Evolutionary conservation across 2,113 vertebrate species (phyloP), one percentile per base, ranked within the genome.

Genomic region (Sinosuthora webbiana): DNA sequence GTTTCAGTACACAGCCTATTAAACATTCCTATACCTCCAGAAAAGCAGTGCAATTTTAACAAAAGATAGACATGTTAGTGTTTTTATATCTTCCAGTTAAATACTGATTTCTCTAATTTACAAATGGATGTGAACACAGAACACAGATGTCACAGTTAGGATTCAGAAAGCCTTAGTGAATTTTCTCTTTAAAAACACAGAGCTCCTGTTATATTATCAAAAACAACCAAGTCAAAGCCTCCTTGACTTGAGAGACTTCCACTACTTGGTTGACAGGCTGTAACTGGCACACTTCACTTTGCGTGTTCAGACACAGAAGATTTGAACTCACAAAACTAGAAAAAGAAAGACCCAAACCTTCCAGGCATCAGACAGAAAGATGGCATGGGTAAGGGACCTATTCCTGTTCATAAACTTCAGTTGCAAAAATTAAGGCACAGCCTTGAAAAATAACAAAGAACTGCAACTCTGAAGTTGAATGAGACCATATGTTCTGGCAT

Each of bases 271-370:
- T 45, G 39, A 65, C 7, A 11, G 16, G 10, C 25, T 62, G 12
- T 27, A 71, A 53, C 3, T 59, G 39, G 30, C 27, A 55, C 9
- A 8, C 12, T 78, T 23, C 23, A 22, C 10, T 71, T 63, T 35
- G 16, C 11, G 8, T 2, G 0, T 33, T 74, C 2, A 2, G 6
- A 2, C 33, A 44, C 8, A 44, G 49, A 80, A 80, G 44, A 57
- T 3, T 2, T 50, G 10, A 81, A 17, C 25, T 64, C 33, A 41
- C 3, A 64, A 45, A 73, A 41, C 9, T 3, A 11, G 25, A 78
- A 56, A 60, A 62, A 8, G 1, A 10, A 62, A 47, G 23, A 55
- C 5, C 5, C 39, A 52, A 45, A 59, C 15, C 7, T 77, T 55
- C 15, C 33, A 91, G 18, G 3, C n/a, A 33, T 22, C 4, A 6